These are phyloP conservation scores for Theristicus caerulescens DNA, from an alignment of 2,113 vertebrate genomes.

Conservation along the genomic window DNA sequence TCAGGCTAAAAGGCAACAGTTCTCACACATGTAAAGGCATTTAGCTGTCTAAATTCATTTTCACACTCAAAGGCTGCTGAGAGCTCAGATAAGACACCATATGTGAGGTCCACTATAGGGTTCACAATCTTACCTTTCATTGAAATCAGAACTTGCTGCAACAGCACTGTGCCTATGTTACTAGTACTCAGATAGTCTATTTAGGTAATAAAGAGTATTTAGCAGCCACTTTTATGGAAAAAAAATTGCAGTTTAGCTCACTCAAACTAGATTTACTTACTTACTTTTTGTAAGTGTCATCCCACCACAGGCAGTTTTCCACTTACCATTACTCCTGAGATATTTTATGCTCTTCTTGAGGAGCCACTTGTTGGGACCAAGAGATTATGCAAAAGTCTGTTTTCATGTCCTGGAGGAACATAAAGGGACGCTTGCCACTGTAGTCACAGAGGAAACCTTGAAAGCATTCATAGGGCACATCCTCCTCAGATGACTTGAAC, in stretches of 20 bases:
- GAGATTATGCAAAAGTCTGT: background rate
- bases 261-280: background rate
- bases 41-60: background rate
- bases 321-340: background rate
- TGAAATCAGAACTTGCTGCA: background rate
- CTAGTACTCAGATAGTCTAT: background rate
- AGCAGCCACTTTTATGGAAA: background rate
- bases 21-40: background rate
- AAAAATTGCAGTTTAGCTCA: background rate
- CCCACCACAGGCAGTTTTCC: fast-evolving
- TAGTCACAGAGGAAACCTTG: background rate
- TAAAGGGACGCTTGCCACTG: background rate
- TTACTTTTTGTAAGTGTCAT: background rate
- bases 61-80: background rate
- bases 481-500: background rate
- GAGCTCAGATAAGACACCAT: background rate
- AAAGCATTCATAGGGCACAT: background rate
- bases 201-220: background rate
- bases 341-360: background rate
- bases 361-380: background rate
- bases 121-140: background rate
- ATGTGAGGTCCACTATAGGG: background rate
- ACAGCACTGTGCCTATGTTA: background rate
- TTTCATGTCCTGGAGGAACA: background rate
- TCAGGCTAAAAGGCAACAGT: background rate